Conservation (phyloP, 1,140 invertebrate species). For the Bombus terrestris region DNA sequence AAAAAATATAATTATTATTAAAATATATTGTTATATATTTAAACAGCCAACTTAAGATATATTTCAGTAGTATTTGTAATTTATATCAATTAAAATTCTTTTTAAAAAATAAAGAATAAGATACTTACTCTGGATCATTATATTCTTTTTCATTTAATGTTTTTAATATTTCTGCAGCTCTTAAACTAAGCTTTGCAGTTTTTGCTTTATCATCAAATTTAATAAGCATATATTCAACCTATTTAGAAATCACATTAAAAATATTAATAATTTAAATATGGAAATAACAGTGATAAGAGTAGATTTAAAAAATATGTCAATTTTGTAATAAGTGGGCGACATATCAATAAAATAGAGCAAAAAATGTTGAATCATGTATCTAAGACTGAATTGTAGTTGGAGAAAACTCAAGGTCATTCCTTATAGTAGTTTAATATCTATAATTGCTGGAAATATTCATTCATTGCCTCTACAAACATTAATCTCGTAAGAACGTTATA, state of each 20-base stretch:
- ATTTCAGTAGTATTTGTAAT: background rate
- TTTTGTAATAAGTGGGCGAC: background rate
- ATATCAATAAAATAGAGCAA: background rate
- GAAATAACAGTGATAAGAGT: background rate
- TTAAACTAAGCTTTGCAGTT: constrained; percentile 91
- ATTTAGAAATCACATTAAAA: constrained; percentile 26
- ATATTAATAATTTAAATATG: background rate
- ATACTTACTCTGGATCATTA: constrained; percentile 89
- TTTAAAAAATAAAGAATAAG: background rate
- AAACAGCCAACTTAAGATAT: background rate
- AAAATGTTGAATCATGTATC: constrained; percentile 35
- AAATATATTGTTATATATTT: background rate
- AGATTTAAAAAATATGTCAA: background rate
- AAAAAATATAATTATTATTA: constrained; percentile 11
- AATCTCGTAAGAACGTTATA: background rate
- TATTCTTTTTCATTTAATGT: constrained; percentile 92
- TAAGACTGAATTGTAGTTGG: background rate
- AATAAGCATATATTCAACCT: constrained; percentile 97
- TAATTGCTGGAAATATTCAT: background rate
- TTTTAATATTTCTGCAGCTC: constrained; percentile 90
- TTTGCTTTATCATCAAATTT: constrained; percentile 96
- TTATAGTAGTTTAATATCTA: background rate
- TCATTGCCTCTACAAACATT: background rate
- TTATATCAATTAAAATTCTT: background rate
- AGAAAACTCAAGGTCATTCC: constrained; percentile 32